These are phyloP conservation scores for Pteromalus puparum DNA, from an alignment of 1,140 invertebrate genomes.

Conservation along the genomic window DNA sequence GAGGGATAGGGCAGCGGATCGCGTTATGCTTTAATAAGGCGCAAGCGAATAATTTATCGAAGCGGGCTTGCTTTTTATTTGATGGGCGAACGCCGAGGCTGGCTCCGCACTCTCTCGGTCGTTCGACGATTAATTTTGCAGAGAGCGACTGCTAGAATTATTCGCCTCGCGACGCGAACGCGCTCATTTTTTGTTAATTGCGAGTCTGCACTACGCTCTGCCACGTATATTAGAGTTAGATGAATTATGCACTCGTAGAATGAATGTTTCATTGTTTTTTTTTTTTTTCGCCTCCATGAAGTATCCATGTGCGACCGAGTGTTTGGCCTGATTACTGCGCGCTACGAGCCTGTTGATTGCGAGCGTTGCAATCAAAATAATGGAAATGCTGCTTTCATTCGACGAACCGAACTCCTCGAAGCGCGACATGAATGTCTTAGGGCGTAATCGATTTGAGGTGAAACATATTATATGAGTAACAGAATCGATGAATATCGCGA, in stretches of 20 bases:
- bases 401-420: not conserved
- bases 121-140: conserved; percentile 40
- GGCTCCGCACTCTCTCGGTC: not conserved
- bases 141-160: not conserved
- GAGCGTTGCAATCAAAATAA: not conserved
- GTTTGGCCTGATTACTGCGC: no score
- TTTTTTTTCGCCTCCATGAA: not conserved
- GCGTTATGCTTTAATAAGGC: conserved; percentile 37
- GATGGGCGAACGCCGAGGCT: not conserved
- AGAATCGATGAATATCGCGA: not conserved
- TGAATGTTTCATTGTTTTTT: not conserved
- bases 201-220: not conserved
- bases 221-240: not conserved
- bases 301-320: no score
- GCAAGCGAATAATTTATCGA: conserved; percentile 46
- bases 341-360: not conserved
- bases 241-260: not conserved
- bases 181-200: conserved; percentile 1
- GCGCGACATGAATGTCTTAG: no score
- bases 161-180: not conserved
- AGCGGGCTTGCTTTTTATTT: not conserved
- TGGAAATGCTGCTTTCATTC: not conserved
- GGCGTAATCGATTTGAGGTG: not conserved
- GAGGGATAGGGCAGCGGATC: not conserved
- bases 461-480: not conserved